Percentiles rank a stretch among this genome's conserved stretches.
Conservation (phyloP, 2,888 invertebrate genomes). For the Apamea crenata region DNA sequence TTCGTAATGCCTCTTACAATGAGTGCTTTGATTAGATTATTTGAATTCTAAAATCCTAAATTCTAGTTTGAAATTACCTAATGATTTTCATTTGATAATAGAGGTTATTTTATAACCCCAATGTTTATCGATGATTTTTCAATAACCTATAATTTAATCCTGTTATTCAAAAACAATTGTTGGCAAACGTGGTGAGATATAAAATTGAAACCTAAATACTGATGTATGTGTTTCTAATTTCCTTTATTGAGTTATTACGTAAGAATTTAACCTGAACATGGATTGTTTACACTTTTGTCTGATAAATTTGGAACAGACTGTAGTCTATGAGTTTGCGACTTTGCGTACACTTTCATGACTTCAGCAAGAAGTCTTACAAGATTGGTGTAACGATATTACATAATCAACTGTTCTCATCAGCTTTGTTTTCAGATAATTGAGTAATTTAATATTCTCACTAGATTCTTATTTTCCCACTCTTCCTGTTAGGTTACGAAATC, state of each 20-base stretch:
- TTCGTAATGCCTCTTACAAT: neutral
- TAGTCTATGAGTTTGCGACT: neutral
- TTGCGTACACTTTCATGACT: constrained; percentile 22
- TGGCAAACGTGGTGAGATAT: neutral
- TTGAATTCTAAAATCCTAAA: neutral
- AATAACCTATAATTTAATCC: neutral
- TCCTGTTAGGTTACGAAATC: neutral
- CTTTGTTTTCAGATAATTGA: neutral
- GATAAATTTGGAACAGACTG: neutral
- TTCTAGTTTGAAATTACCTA: neutral
- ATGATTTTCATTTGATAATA: neutral
- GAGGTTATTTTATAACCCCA: neutral
- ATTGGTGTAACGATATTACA: constrained; percentile 6
- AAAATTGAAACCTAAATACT: neutral
- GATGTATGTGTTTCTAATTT: neutral
- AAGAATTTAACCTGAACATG: no score
- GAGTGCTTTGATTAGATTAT: neutral
- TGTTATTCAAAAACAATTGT: neutral
- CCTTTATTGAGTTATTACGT: neutral
- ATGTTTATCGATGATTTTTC: neutral
- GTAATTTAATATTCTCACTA: neutral
- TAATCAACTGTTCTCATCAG: constrained; percentile 9
- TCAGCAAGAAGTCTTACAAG: constrained; percentile 23
- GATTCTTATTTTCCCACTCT: neutral
- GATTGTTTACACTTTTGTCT: neutral